phyloP scores from a whole-genome alignment of 2,888 invertebrate genomes.

The Galerucella nymphaeae region DNA sequence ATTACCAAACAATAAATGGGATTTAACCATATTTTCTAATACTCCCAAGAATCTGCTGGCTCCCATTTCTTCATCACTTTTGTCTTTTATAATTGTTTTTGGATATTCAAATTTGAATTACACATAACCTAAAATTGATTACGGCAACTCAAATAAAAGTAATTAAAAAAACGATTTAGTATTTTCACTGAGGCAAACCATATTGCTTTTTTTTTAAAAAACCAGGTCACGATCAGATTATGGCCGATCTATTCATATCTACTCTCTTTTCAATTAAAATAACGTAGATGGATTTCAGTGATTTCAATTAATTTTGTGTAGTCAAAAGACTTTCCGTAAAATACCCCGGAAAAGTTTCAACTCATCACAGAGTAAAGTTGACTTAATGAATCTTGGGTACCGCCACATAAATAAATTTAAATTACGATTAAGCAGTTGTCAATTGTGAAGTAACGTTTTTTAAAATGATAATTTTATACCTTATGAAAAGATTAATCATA shows the following conservation, averaged over 20 bases:
- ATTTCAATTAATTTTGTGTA: slow-evolving; percentile 2
- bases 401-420: background rate
- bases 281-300: background rate
- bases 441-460: background rate
- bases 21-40: too few species aligned
- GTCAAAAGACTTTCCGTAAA: background rate
- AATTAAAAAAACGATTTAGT: background rate
- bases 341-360: background rate
- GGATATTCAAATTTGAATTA: too few species aligned
- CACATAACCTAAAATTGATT: too few species aligned
- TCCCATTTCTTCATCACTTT: too few species aligned
- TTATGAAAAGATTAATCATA: slow-evolving; percentile 18
- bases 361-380: background rate
- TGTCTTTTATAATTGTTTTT: too few species aligned
- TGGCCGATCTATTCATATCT: background rate
- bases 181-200: background rate
- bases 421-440: background rate
- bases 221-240: slow-evolving; percentile 2
- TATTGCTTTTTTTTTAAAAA: background rate
- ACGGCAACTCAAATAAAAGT: background rate
- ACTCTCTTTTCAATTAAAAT: background rate
- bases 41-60: too few species aligned
- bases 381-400: background rate
- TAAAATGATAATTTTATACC: background rate
- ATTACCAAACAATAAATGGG: too few species aligned